Percentiles rank a stretch among this genome's conserved stretches.
Conservation (phyloP, 2,797 vertebrate species). For the Artibeus lituratus region DNA sequence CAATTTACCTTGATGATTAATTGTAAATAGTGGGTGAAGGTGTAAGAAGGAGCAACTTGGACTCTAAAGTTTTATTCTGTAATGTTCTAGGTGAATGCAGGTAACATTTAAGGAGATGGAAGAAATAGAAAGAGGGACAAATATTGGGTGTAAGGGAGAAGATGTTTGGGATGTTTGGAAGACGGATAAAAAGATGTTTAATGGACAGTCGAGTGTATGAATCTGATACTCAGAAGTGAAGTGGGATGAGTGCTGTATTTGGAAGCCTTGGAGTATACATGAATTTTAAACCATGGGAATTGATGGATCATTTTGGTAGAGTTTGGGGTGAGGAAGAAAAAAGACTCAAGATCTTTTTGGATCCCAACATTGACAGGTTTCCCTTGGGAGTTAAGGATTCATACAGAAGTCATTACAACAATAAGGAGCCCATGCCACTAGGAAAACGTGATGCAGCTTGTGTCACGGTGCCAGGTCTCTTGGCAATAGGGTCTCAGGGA, state of each 20-base stretch:
- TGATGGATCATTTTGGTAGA: neutral
- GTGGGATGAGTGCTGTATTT: neutral
- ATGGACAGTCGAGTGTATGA: neutral
- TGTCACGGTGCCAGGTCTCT: accelerated
- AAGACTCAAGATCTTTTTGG: neutral
- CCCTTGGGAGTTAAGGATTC: neutral
- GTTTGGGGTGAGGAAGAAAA: neutral
- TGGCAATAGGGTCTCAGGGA: too few relatives aligned
- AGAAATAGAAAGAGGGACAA: neutral
- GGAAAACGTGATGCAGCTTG: neutral
- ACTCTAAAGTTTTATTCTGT: neutral
- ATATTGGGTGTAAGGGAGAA: neutral
- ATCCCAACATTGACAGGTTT: neutral
- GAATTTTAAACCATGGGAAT: neutral
- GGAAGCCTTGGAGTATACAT: neutral
- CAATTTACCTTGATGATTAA: neutral
- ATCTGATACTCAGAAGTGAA: neutral
- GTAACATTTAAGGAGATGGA: neutral
- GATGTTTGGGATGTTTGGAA: neutral
- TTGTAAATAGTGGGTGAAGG: neutral
- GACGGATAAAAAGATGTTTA: neutral
- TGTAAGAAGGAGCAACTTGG: neutral
- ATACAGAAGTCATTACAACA: neutral
- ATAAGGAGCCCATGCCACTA: neutral
- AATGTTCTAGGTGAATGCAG: neutral